Conservation (phyloP, 2,888 invertebrate genomes). For the Axea sp. region DNA sequence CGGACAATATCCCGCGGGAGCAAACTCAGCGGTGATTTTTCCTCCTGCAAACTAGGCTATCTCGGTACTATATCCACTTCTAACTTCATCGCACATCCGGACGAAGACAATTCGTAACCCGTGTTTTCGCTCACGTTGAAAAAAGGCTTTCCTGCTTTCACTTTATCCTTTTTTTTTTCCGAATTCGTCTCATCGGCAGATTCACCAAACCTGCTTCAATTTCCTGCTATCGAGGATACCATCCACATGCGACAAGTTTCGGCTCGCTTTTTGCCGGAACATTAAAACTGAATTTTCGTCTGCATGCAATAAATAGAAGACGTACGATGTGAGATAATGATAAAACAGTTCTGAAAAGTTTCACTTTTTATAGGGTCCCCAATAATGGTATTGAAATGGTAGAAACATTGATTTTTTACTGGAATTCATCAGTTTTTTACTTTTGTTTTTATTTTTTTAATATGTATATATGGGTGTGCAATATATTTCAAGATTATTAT, state of each 20-base stretch:
- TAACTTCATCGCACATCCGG: conserved; percentile 32
- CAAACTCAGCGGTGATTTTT: conserved; percentile 66
- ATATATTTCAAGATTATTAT: too few relatives aligned
- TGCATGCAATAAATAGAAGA: conserved; percentile 37
- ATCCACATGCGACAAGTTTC: conserved; percentile 27
- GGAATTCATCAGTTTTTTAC: too few relatives aligned
- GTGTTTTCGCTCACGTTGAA: conserved; percentile 37
- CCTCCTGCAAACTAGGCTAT: conserved; percentile 33
- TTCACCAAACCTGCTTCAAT: conserved; percentile 37
- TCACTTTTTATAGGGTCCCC: neutral
- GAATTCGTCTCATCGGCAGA: conserved; percentile 27
- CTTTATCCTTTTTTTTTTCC: conserved; percentile 16
- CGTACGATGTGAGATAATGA: conserved; percentile 42
- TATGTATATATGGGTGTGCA: too few relatives aligned
- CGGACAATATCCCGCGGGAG: conserved; percentile 66
- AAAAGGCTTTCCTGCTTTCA: conserved; percentile 29
- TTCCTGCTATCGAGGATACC: conserved; percentile 27
- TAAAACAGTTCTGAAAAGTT: conserved; percentile 28
- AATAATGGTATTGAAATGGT: conserved; percentile 9
- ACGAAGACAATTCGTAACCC: conserved; percentile 46
- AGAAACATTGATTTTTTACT: conserved; percentile 1
- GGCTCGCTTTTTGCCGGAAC: conserved; percentile 39
- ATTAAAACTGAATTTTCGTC: conserved; percentile 46
- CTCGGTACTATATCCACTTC: conserved; percentile 17
- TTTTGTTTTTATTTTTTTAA: too few relatives aligned